Conservation (phyloP, 2,888 invertebrate genomes). For the Apodemia duryi region DNA sequence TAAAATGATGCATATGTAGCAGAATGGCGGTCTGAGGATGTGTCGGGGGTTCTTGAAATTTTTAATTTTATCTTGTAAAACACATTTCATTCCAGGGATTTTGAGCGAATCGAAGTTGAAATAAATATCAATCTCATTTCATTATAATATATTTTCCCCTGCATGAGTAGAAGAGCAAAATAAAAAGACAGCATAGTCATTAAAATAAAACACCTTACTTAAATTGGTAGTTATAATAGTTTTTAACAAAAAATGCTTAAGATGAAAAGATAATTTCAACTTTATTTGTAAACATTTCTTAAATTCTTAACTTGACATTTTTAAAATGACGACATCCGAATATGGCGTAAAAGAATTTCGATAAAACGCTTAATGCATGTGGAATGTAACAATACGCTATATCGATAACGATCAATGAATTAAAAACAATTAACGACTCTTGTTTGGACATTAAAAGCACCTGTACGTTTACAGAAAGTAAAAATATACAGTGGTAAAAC, state of each 20-base stretch:
- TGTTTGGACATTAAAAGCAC: constrained; percentile 12
- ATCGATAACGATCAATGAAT: constrained; percentile 7
- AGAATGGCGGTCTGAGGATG: too few species aligned
- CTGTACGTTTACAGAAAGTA: constrained; percentile 7
- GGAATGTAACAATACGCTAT: constrained; percentile 11
- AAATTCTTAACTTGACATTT: constrained; percentile 2
- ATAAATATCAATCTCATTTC: too few species aligned
- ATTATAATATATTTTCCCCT: too few species aligned
- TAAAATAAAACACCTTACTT: too few species aligned
- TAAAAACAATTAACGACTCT: constrained; percentile 9
- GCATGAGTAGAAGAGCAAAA: too few species aligned
- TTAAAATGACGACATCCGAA: constrained; percentile 2
- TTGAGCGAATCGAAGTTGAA: too few species aligned
- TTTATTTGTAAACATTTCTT: background rate
- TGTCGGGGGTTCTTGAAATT: too few species aligned
- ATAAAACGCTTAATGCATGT: constrained; percentile 7
- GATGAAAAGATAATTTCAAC: background rate
- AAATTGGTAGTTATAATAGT: too few species aligned
- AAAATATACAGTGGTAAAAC: constrained; percentile 5
- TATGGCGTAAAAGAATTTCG: constrained; percentile 1
- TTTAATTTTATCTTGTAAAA: too few species aligned
- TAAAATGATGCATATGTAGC: too few species aligned
- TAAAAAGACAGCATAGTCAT: too few species aligned
- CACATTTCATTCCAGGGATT: too few species aligned
- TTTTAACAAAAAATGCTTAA: background rate